Evolutionary conservation across 2,113 vertebrate genomes (phyloP).

Genomic region (Vicugna pacos): DNA sequence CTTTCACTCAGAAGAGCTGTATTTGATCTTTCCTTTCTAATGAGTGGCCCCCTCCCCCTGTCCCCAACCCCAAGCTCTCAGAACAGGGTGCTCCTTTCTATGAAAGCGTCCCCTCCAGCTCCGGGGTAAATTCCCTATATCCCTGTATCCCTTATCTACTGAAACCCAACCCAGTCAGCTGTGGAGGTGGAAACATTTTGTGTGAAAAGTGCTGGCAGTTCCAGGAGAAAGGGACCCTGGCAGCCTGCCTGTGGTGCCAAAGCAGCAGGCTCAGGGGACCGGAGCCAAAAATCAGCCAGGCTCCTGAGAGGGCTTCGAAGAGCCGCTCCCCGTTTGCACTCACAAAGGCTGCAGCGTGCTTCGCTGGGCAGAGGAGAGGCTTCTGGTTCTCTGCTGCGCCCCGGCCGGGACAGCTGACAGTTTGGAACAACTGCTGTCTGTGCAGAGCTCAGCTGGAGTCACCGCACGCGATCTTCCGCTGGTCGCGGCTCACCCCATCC

Average conservation of each 20-base stretch:
- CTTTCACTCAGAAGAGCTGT: background rate
- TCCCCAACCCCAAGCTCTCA: background rate
- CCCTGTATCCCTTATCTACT: background rate
- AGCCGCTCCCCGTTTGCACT: background rate
- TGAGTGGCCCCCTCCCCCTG: background rate
- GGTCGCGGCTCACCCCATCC: background rate
- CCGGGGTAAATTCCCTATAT: background rate
- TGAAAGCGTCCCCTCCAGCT: background rate
- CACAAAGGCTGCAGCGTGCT: background rate
- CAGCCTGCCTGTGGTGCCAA: background rate
- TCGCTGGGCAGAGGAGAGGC: background rate
- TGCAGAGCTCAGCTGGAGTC: background rate
- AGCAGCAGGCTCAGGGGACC: background rate
- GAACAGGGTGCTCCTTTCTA: background rate
- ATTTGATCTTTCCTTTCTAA: background rate
- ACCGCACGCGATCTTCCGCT: background rate
- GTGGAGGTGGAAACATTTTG: background rate
- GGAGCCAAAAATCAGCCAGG: background rate
- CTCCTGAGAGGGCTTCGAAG: background rate
- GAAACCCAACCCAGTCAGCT: background rate
- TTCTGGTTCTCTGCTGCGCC: no score
- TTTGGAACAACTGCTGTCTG: background rate
- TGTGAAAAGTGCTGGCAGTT: background rate
- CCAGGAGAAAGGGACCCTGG: background rate
- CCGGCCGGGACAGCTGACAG: background rate